Percentiles rank a stretch among this genome's conserved stretches.
These are phyloP conservation scores for Anastrepha obliqua DNA, from an alignment of 1,140 invertebrate genomes.

Conservation along the genomic window DNA sequence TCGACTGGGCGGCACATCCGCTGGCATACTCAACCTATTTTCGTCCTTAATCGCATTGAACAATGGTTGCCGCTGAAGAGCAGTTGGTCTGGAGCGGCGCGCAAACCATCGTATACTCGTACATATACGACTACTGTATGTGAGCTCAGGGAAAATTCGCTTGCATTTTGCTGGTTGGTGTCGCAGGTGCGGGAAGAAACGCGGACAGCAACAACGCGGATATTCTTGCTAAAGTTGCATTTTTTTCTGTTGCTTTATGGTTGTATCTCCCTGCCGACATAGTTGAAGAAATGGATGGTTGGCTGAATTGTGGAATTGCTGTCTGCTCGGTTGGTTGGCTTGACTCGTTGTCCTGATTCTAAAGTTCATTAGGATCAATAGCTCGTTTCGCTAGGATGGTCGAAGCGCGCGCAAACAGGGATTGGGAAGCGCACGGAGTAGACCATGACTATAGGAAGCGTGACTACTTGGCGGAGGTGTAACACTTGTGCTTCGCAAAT, in stretches of 20 bases:
- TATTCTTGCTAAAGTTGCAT: neutral
- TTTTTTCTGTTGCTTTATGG: neutral
- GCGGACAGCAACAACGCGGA: neutral
- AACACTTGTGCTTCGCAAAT: neutral
- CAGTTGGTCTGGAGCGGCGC: too few species aligned
- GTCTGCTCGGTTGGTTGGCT: neutral
- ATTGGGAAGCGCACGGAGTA: neutral
- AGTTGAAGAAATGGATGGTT: neutral
- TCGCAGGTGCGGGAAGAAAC: neutral
- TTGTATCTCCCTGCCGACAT: neutral
- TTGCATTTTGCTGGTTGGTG: too few species aligned
- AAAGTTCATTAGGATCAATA: slow-evolving; percentile 9
- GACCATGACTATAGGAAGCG: neutral
- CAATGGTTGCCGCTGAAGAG: neutral
- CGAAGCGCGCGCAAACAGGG: neutral
- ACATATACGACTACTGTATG: too few species aligned
- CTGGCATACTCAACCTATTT: neutral
- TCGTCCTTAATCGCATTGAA: slow-evolving; percentile 4
- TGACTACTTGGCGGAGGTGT: neutral
- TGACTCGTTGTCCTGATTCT: neutral
- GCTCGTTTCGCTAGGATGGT: neutral
- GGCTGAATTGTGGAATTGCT: neutral
- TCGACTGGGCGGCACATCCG: neutral
- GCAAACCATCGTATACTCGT: too few species aligned
- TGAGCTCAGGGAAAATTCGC: too few species aligned